Evolutionary conservation across 2,113 vertebrate species (phyloP).

Genomic region (Xenopus laevis): DNA sequence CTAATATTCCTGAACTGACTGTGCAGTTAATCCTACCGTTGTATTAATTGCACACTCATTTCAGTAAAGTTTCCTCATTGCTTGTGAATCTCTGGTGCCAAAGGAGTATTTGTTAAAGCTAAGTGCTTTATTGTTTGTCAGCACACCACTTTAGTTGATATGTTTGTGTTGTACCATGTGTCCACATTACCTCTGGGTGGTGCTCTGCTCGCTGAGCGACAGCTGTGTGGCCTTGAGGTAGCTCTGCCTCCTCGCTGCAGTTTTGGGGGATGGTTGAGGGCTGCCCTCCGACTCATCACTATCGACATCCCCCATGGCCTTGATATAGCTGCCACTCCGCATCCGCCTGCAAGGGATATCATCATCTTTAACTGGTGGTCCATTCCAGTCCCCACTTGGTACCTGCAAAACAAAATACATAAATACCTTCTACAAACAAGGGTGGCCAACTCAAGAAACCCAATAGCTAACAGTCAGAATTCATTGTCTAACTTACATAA

Average conservation of each 20-base stretch:
- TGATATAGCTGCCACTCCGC: conserved; percentile 97
- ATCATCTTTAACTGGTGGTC: conserved; percentile 77
- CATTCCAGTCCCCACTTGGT: conserved; percentile 85
- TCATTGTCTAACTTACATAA: too few species aligned
- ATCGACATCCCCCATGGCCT: conserved; percentile 97
- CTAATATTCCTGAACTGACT: too few species aligned
- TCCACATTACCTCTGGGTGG: conserved; percentile 83
- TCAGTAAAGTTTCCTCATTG: too few species aligned
- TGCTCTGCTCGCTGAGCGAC: conserved; percentile 87
- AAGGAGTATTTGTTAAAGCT: too few species aligned
- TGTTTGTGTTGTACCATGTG: neutral
- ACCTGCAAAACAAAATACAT: conserved; percentile 55
- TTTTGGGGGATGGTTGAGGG: conserved; percentile 94
- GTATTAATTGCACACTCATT: too few species aligned
- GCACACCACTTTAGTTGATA: too few species aligned
- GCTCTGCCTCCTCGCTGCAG: conserved; percentile 92
- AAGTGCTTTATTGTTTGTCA: too few species aligned
- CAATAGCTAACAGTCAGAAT: too few species aligned
- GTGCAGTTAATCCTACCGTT: too few species aligned
- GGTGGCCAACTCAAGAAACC: too few species aligned
- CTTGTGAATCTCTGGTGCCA: too few species aligned
- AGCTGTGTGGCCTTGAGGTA: conserved; percentile 98
- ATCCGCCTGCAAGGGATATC: conserved; percentile 95
- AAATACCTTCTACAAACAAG: neutral
- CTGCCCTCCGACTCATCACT: conserved; percentile 94